phyloP scores from a whole-genome alignment of 1,140 invertebrate species.

The Gryllus bimaculatus region DNA sequence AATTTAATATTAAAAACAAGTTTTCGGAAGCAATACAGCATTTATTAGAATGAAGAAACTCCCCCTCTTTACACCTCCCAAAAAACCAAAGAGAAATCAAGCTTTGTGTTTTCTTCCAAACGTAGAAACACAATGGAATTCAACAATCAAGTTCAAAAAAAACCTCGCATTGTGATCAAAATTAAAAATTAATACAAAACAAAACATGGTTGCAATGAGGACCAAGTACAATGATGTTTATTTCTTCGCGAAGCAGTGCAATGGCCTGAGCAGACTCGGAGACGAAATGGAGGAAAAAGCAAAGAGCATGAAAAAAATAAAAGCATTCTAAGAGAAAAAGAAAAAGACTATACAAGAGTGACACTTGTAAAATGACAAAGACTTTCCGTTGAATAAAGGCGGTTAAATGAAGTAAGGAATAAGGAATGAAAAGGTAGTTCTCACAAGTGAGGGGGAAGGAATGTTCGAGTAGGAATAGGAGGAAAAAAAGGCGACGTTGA shows the following conservation, averaged over 20 bases:
- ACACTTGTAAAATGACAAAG: conserved; percentile 5
- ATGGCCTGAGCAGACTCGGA: not conserved
- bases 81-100: not conserved
- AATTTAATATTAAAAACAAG: not conserved
- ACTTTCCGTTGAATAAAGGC: not conserved
- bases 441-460: not conserved
- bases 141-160: not conserved
- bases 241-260: not conserved
- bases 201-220: not conserved
- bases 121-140: not conserved
- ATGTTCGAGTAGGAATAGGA: not conserved
- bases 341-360: not conserved
- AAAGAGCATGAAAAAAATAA: not conserved
- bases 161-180: not conserved
- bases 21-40: not conserved
- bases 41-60: not conserved
- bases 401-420: not conserved
- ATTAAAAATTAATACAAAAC: conserved; percentile 2
- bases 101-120: not conserved
- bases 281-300: not conserved
- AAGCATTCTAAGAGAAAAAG: not conserved
- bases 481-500: not conserved
- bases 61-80: not conserved
- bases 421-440: not conserved
- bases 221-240: not conserved